These are phyloP conservation scores for Pipistrellus nathusii DNA, from an alignment of 2,797 vertebrate species.

Conservation along the genomic window DNA sequence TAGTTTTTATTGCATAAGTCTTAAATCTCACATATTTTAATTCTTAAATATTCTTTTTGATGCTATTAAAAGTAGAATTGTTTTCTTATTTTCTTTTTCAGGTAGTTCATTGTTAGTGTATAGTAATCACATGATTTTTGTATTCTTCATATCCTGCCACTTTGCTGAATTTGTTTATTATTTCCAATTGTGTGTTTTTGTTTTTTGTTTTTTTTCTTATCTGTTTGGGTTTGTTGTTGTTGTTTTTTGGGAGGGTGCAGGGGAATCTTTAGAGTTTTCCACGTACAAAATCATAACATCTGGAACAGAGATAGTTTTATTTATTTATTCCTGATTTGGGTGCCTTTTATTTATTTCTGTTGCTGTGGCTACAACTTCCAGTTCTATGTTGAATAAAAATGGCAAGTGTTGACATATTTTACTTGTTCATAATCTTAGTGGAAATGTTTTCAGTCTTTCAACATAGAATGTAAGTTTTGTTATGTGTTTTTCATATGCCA, in stretches of 20 bases:
- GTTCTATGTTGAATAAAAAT: background rate
- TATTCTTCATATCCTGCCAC: background rate
- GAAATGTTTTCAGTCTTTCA: background rate
- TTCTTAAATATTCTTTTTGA: background rate
- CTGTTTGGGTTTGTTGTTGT: too few species aligned
- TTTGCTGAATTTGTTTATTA: background rate
- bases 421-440: background rate
- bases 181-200: background rate
- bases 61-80: background rate
- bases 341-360: background rate
- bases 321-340: background rate
- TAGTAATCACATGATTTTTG: background rate
- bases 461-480: background rate
- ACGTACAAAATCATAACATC: background rate
- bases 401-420: background rate
- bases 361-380: background rate
- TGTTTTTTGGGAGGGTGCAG: too few species aligned
- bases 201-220: background rate
- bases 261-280: background rate
- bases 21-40: too few species aligned
- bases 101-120: background rate
- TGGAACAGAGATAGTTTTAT: background rate
- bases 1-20: too few species aligned
- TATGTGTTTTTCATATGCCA: background rate
- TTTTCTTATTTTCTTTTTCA: background rate